Evolutionary conservation across 1,140 invertebrate species (phyloP).

Genomic region (Drosophila orena): DNA sequence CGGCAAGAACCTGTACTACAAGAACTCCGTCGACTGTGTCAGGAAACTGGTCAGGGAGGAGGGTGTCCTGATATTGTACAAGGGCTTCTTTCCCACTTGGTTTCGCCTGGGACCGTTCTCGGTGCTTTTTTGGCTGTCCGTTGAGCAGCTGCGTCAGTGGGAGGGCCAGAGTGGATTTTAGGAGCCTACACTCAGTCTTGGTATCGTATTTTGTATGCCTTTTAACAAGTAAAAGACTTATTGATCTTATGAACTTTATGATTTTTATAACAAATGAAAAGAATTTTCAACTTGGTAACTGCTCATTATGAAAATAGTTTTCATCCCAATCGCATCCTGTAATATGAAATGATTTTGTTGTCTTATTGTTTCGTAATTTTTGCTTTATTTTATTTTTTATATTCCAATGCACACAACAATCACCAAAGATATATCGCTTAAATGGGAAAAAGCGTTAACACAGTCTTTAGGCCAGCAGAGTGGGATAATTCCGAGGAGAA

Average conservation of each 20-base stretch:
- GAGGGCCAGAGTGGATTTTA: conserved; percentile 61
- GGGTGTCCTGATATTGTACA: conserved; percentile 41
- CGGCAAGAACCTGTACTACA: conserved; percentile 40
- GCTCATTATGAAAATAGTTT: no score
- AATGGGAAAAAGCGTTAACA: background rate
- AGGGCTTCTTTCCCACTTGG: conserved; percentile 59
- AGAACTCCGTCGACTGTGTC: conserved; percentile 30
- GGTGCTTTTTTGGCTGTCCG: conserved; percentile 60
- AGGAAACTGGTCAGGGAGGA: conserved; percentile 41
- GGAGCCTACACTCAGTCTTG: background rate
- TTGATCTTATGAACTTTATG: no score
- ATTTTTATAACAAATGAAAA: no score
- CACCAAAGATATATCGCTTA: background rate
- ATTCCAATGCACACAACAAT: background rate
- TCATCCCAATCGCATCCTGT: background rate
- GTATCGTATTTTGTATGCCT: background rate
- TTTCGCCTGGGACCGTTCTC: conserved; percentile 61
- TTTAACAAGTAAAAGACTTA: background rate
- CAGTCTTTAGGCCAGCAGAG: background rate
- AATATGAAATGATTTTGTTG: background rate
- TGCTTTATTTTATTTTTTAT: background rate
- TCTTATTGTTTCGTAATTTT: background rate
- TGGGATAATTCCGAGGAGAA: background rate
- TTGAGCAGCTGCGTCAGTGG: conserved; percentile 58
- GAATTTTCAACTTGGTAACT: no score